Conservation (phyloP, 2,797 vertebrate genomes). For the Acanthurus lineatus region DNA sequence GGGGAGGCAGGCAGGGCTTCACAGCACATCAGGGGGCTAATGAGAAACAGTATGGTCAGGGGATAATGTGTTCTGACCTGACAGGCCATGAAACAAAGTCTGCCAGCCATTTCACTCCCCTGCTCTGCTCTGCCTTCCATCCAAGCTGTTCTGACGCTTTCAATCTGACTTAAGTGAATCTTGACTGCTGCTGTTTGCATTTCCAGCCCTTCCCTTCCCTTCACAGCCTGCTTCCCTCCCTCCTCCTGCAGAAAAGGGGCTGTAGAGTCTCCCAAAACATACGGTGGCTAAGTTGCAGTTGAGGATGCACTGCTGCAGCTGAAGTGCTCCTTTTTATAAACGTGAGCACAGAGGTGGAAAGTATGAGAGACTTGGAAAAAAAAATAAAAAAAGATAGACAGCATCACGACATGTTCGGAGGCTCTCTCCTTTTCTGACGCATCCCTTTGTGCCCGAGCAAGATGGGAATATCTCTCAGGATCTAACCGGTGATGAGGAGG, state of each 20-base stretch:
- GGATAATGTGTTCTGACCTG: conserved; percentile 73
- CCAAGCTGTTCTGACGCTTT: conserved; percentile 72
- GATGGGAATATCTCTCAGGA: conserved; percentile 61
- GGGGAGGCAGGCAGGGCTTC: conserved; percentile 50
- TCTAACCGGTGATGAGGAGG: conserved; percentile 58
- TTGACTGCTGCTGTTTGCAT: conserved; percentile 53
- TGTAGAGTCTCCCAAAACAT: conserved; percentile 33
- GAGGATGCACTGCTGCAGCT: conserved; percentile 23
- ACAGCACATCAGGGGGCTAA: conserved; percentile 80
- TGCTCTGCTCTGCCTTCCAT: conserved; percentile 59
- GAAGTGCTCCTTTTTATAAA: neutral
- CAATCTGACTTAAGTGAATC: conserved; percentile 74
- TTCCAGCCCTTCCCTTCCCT: conserved; percentile 15
- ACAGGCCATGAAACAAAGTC: conserved; percentile 71
- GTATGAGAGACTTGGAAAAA: conserved; percentile 15
- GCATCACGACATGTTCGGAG: conserved; percentile 17
- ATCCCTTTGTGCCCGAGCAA: conserved; percentile 35
- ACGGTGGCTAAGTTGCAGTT: conserved; percentile 7
- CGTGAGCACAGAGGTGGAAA: conserved; percentile 10
- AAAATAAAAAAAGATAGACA: neutral
- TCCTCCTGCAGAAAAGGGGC: conserved; percentile 18
- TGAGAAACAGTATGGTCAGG: conserved; percentile 76
- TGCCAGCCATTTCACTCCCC: conserved; percentile 48
- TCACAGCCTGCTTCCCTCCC: conserved; percentile 26
- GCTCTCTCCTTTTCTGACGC: conserved; percentile 8